Conservation (phyloP, 2,113 vertebrate species). For the Carlito syrichta region DNA sequence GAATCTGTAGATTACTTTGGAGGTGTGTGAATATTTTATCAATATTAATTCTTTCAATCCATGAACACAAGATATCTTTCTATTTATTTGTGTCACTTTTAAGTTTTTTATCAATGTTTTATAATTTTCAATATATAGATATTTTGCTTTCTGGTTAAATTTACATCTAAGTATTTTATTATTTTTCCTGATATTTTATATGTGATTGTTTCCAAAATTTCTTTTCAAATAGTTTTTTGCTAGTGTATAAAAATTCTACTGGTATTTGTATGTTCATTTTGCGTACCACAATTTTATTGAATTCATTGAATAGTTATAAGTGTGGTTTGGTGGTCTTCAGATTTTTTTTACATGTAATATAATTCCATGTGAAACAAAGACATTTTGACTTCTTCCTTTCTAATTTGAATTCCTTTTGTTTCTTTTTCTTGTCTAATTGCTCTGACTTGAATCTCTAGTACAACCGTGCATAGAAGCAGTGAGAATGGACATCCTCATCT, state of each 20-base stretch:
- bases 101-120: neutral
- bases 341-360: neutral
- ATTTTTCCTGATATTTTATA: neutral
- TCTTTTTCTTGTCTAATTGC: neutral
- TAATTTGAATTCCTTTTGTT: neutral
- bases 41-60: neutral
- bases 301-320: neutral
- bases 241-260: neutral
- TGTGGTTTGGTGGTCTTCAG: neutral
- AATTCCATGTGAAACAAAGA: neutral
- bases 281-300: neutral
- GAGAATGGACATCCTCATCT: too few species aligned
- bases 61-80: neutral
- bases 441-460: neutral
- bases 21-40: neutral
- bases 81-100: neutral
- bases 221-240: neutral
- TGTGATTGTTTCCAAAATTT: neutral
- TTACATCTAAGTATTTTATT: neutral
- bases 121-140: neutral
- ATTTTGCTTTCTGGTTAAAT: neutral
- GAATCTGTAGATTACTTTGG: neutral
- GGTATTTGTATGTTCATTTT: neutral
- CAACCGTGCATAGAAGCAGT: neutral
- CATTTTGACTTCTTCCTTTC: neutral